Base-by-base conservation (phyloP, 2,888 invertebrate species). In the Eledona agricola region DNA sequence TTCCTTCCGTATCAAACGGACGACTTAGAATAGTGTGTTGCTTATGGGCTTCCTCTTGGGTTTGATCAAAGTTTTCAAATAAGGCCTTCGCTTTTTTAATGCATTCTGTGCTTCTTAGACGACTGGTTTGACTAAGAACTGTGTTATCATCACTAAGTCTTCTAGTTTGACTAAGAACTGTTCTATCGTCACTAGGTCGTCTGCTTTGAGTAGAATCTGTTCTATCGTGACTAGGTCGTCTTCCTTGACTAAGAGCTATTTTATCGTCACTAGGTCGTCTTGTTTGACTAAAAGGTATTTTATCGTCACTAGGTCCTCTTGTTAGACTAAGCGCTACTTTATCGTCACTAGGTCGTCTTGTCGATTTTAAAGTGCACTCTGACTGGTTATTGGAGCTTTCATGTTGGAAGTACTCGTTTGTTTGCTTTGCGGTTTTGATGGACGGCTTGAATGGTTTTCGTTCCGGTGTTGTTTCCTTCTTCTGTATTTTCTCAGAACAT, bases 61-160 rank as follows among this genome's bases (percentile, higher is more conserved):
- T 65, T 58, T 79, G 77, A 16, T 47, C 51, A 56, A 84, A 83
- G 55, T 82, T 86, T 76, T 88, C 88, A 73, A 88, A 88, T 20
- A 88, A 70, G 23, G 83, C 84, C 72, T 87, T 88, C 0, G 88
- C 88, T 72, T 84, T 84, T 35, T 83, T 82, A 0, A 88, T 84
- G n/a, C 83, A 83, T 60, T 86, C 85, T 29, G 81, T 83, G 60
- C 81, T 83, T 32, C 82, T 79, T 13, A 83, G 64, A 10, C 72
- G 63, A 10, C 71, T 67, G 7, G 67, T 54, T 60, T 72, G 58
- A 43, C 72, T 74, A 16, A 73, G 43, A 32, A 70, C 60, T 1
- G 58, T 58, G 58, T 67, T 72, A 28, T 72, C 70, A 37, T 61
- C 55, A 6, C 77, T 72, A 61, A 77, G 75, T 51, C 75, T 75